phyloP scores from a whole-genome alignment of 2,113 vertebrate species.

The Melanerpes formicivorus region DNA sequence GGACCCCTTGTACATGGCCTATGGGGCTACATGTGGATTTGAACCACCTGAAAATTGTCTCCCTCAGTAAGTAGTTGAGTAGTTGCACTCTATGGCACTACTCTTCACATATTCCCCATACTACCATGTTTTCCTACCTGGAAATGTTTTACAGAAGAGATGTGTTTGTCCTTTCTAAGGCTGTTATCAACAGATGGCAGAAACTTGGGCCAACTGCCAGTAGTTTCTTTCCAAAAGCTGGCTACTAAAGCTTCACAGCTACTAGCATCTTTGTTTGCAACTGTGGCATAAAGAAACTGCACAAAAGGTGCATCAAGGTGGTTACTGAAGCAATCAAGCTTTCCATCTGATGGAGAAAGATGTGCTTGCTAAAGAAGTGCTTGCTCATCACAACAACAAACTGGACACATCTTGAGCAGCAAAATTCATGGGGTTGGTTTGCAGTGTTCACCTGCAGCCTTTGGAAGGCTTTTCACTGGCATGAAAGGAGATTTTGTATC shows the following conservation, averaged over 20 bases:
- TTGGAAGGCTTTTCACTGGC: neutral
- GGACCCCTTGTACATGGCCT: accelerated
- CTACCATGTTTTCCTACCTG: neutral
- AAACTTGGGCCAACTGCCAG: neutral
- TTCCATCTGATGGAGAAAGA: neutral
- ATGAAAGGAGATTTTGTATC: neutral
- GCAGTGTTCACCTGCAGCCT: neutral
- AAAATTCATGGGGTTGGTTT: neutral
- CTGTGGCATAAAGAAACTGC: neutral
- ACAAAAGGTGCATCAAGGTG: neutral
- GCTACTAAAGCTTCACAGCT: neutral
- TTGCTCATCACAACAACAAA: neutral
- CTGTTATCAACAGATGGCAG: neutral
- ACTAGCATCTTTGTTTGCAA: neutral
- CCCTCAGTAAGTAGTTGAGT: neutral
- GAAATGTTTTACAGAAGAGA: neutral
- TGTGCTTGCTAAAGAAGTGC: neutral
- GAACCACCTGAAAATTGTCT: neutral
- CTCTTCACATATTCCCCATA: neutral
- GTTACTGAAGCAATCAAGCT: neutral
- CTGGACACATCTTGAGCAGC: neutral
- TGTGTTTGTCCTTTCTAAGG: neutral
- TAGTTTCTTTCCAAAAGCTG: neutral
- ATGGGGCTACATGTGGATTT: accelerated
- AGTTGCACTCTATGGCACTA: too few species aligned